A percentile compares a stretch with the other conserved stretches of the same genome.
Evolutionary conservation across 2,888 invertebrate genomes (phyloP).

Genomic region (Amiota communis): DNA sequence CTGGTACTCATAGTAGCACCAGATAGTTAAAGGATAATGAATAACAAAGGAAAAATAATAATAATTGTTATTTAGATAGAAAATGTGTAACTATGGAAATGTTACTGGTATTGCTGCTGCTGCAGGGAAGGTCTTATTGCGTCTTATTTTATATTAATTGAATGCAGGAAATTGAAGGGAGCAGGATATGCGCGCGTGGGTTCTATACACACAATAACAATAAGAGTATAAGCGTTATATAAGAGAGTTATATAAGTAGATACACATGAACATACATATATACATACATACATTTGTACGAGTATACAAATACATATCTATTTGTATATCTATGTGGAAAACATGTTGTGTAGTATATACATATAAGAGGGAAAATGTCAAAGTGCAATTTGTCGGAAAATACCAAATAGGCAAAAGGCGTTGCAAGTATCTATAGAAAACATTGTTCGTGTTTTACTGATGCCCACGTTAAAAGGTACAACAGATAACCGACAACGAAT

Average conservation of each 20-base stretch:
- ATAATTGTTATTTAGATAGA: too few species aligned
- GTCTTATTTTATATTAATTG: neutral
- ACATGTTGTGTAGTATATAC: neutral
- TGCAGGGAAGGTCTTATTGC: constrained; percentile 35
- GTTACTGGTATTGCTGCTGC: constrained; percentile 56
- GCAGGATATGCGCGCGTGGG: too few species aligned
- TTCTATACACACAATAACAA: neutral
- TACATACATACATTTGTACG: constrained; percentile 4
- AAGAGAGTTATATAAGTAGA: neutral
- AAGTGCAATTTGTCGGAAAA: constrained; percentile 48
- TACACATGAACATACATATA: constrained; percentile 2
- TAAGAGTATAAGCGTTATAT: constrained; percentile 25
- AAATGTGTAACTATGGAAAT: constrained; percentile 23
- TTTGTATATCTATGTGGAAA: neutral
- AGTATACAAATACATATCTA: neutral
- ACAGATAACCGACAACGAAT: too few species aligned
- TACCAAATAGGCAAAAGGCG: neutral
- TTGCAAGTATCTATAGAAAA: neutral
- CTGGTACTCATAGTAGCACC: too few species aligned
- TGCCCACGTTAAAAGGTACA: too few species aligned
- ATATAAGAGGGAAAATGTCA: constrained; percentile 53
- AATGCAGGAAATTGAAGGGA: neutral
- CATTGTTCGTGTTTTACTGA: neutral
- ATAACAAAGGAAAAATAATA: too few species aligned
- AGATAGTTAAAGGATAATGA: too few species aligned